Evolutionary conservation across 2,888 invertebrate species (phyloP), one percentile per base, ranked within the genome.

Genomic region (Cheilosia scutellata): DNA sequence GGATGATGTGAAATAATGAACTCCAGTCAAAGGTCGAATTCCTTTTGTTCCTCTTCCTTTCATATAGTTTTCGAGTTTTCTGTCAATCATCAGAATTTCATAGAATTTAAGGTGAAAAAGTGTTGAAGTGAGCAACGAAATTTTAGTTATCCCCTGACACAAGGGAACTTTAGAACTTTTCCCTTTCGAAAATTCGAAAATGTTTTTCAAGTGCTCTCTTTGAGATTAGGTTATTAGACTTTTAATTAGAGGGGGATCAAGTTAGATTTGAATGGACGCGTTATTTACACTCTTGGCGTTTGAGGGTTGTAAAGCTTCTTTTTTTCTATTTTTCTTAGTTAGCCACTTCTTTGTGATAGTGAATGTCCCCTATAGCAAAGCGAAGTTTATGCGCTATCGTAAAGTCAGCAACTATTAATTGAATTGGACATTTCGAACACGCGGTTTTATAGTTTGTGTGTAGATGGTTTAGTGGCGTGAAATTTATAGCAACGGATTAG

Each of bases 331-430:
- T 2, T 57, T 20, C 16, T 16, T 11, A 5, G 5, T 47, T 37
- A 11, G 37, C 37, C 37, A 11, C 11, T 9, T 20, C 20, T 37
- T 37, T 37, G 37, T 9, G 37, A 11, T 37, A 4, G 37, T 2
- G 37, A 11, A 9, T 13, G n/a, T 13, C 25, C 6, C 37, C 4
- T 9, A 47, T 7, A 40, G 5, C 31, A 7, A 31, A 27, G 13
- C 42, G 37, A 60, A 11, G 25, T 77, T 70, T 62, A 77, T 70
- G 57, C 44, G 37, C 44, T 49, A 37, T 78, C 72, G 68, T 68
- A 31, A 63, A 71, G 63, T 25, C 42, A 27, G 70, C 37, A 63
- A 70, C 70, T 58, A 63, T 76, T 51, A 76, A 65, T 65, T 76
- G 51, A 76, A 71, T 66, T 58, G 33, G 70, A 63, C 42, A 31